Conservation (phyloP, 1,140 invertebrate species). For the Heliconius hermathena region DNA sequence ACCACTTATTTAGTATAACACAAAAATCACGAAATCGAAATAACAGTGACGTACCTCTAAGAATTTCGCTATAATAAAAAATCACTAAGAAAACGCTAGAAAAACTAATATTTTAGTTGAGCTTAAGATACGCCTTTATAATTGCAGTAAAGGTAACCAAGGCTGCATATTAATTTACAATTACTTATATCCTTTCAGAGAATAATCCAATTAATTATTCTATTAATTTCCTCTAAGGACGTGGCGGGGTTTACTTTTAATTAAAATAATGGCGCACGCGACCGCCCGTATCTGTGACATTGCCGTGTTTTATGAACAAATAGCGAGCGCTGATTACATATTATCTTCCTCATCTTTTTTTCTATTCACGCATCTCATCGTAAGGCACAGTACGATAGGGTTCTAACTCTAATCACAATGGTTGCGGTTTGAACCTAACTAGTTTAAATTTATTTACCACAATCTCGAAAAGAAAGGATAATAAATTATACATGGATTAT, state of each 20-base stretch:
- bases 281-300: constrained; percentile 1
- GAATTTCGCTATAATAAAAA: too few relatives aligned
- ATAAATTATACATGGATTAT: too few relatives aligned
- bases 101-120: not conserved
- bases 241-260: not conserved
- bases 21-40: not conserved
- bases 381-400: too few relatives aligned
- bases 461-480: too few relatives aligned
- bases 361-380: too few relatives aligned
- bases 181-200: constrained; percentile 22
- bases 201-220: constrained; percentile 8
- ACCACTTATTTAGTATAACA: too few relatives aligned
- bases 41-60: not conserved
- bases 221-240: constrained; percentile 2
- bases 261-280: constrained; percentile 11
- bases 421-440: too few relatives aligned
- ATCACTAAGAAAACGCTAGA: not conserved
- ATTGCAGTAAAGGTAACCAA: not conserved
- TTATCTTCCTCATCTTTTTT: not conserved
- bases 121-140: constrained; percentile 1
- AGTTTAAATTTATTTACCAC: too few relatives aligned
- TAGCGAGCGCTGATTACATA: not conserved
- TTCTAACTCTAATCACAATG: too few relatives aligned
- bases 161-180: constrained; percentile 7
- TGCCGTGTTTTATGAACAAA: not conserved